These are phyloP conservation scores for Cephalotes varians DNA, from an alignment of 2,888 invertebrate species.

Conservation along the genomic window DNA sequence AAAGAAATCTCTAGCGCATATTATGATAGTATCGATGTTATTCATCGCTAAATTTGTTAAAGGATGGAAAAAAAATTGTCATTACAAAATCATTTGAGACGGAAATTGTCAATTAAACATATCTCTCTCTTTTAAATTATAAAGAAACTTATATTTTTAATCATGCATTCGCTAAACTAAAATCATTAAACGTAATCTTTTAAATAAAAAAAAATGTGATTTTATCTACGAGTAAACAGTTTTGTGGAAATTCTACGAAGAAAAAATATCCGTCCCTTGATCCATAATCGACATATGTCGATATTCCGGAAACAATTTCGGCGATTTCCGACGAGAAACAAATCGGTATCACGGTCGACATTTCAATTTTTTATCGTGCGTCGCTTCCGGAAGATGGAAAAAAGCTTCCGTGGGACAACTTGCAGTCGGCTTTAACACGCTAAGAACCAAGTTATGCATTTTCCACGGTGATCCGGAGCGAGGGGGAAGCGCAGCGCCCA, in stretches of 20 bases:
- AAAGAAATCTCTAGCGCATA: neutral
- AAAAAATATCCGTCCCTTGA: neutral
- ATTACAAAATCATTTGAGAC: neutral
- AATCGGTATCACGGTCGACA: constrained; percentile 32
- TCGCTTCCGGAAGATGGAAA: constrained; percentile 59
- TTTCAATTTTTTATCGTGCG: constrained; percentile 40
- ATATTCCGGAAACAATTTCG: constrained; percentile 40
- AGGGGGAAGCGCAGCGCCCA: constrained; percentile 51
- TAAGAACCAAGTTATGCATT: constrained; percentile 41
- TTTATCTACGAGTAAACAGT: neutral
- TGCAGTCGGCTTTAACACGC: constrained; percentile 25
- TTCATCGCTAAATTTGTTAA: neutral
- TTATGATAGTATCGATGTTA: neutral
- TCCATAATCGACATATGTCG: constrained; percentile 28
- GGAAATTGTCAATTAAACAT: no score
- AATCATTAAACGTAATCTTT: neutral
- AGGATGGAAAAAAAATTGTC: neutral
- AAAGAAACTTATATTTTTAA: neutral
- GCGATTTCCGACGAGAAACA: constrained; percentile 31
- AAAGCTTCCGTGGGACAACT: constrained; percentile 54
- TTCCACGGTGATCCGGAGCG: constrained; percentile 39
- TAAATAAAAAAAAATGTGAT: neutral
- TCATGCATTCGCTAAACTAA: neutral
- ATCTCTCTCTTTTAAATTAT: neutral
- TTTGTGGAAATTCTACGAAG: neutral